Conservation (phyloP, 2,113 vertebrate genomes). For the Eonycteris spelaea region DNA sequence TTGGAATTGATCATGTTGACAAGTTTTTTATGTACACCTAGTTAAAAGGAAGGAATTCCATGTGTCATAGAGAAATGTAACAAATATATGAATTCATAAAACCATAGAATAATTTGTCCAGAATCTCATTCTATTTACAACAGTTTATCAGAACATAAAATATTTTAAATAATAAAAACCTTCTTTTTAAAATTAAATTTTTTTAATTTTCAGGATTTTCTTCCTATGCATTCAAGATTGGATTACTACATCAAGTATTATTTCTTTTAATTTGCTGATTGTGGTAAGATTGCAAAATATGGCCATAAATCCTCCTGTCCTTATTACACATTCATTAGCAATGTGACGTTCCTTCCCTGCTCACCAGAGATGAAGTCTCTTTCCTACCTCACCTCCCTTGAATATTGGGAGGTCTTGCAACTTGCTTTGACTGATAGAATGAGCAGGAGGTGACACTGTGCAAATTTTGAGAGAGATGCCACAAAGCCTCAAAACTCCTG, state of each 20-base stretch:
- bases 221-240: neutral
- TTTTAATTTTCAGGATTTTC: neutral
- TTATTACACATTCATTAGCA: neutral
- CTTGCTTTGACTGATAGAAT: neutral
- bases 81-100: neutral
- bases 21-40: neutral
- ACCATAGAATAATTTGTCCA: neutral
- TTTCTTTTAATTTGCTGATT: neutral
- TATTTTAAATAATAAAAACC: neutral
- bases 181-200: neutral
- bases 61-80: neutral
- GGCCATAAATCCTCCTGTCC: neutral
- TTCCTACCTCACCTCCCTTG: neutral
- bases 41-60: neutral
- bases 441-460: neutral
- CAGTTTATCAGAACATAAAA: neutral
- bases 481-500: neutral
- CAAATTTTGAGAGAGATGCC: neutral
- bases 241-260: neutral
- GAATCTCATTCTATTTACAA: neutral
- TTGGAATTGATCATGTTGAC: neutral
- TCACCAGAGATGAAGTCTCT: neutral
- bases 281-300: neutral
- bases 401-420: neutral
- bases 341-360: neutral